Conservation (phyloP, 2,797 vertebrate genomes). For the Sylvia borin region DNA sequence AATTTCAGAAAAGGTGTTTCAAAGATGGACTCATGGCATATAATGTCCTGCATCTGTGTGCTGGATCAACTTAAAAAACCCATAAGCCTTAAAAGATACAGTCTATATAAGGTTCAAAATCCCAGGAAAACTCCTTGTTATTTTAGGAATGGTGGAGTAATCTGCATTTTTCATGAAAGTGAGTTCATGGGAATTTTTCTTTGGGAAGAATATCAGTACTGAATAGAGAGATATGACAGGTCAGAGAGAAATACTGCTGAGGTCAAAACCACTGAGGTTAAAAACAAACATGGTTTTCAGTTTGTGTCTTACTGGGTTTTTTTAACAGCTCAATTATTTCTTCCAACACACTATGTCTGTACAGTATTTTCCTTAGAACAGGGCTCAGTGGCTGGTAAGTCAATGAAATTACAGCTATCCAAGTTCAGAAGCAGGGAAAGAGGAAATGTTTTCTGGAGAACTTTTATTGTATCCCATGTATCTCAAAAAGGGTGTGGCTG, state of each 20-base stretch:
- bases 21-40: not conserved
- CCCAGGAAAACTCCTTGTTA: not conserved
- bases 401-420: not conserved
- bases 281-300: not conserved
- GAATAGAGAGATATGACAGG: not conserved
- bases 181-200: not conserved
- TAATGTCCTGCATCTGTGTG: constrained; percentile 9
- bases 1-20: constrained; percentile 25
- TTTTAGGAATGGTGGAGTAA: not conserved
- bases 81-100: not conserved
- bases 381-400: not conserved
- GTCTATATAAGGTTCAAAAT: not conserved
- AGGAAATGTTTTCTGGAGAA: constrained; percentile 14
- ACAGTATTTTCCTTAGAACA: not conserved
- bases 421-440: constrained; percentile 5
- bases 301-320: not conserved
- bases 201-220: not conserved
- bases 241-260: not conserved
- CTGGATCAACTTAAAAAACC: not conserved
- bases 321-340: not conserved
- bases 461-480: not conserved
- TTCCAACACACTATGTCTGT: not conserved
- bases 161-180: not conserved
- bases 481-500: not conserved
- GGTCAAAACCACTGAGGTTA: not conserved